Evolutionary conservation across 2,888 invertebrate species (phyloP).

Genomic region (Cordilura impudica): DNA sequence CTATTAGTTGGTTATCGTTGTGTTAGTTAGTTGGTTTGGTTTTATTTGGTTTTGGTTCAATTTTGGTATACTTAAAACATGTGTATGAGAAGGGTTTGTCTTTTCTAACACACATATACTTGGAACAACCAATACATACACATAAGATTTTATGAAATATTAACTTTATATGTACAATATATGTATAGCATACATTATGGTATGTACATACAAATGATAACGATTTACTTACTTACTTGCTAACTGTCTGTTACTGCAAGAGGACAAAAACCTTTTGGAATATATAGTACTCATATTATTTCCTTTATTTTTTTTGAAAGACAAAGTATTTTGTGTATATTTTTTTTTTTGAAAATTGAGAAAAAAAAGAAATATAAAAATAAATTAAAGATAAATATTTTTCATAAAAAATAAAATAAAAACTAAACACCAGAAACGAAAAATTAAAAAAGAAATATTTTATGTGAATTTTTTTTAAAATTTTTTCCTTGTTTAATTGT

Average conservation of each 20-base stretch:
- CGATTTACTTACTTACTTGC: constrained; percentile 47
- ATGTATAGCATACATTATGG: background rate
- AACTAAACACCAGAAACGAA: no score
- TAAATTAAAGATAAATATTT: background rate
- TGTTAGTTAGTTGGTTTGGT: constrained; percentile 9
- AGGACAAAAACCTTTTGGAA: constrained; percentile 57
- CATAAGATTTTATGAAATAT: no score
- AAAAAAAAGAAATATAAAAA: background rate
- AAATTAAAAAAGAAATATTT: no score
- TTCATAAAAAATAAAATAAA: no score
- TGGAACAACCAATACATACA: background rate
- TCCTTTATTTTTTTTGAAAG: background rate
- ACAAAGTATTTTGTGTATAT: background rate
- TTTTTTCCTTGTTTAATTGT: no score
- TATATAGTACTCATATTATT: constrained; percentile 9
- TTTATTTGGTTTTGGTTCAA: constrained; percentile 7
- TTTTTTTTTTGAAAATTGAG: background rate
- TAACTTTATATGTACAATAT: background rate
- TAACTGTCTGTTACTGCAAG: constrained; percentile 49
- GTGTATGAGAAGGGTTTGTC: constrained; percentile 31
- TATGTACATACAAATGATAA: constrained; percentile 14
- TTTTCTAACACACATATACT: constrained; percentile 34
- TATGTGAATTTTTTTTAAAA: no score
- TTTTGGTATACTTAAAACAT: constrained; percentile 48
- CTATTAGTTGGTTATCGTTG: constrained; percentile 5